Conservation (phyloP, 2,113 vertebrate species). For the Ailurus styani region DNA sequence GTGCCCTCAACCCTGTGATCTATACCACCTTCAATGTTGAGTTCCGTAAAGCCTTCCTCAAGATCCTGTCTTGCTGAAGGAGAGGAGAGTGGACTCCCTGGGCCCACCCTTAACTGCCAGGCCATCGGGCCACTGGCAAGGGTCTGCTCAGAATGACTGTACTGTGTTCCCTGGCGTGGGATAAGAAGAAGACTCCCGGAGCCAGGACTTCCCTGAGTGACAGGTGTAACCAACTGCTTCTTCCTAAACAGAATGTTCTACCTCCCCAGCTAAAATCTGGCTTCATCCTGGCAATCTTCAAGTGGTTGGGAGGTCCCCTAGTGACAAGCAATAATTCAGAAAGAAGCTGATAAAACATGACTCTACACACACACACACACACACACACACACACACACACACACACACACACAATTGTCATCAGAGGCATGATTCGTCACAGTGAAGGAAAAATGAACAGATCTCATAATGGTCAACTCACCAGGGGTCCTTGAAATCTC, state of each 20-base stretch:
- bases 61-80: slow-evolving; percentile 91
- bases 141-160: neutral
- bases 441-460: slow-evolving; percentile 32
- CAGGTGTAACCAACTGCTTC: neutral
- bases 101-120: neutral
- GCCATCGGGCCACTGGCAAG: neutral
- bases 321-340: slow-evolving; percentile 60
- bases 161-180: neutral
- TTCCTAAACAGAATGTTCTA: slow-evolving; percentile 21
- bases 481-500: slow-evolving; percentile 46
- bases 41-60: slow-evolving; percentile 95
- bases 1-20: slow-evolving; percentile 94
- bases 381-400: neutral
- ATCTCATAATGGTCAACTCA: slow-evolving; percentile 26
- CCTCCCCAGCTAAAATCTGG: slow-evolving; percentile 45
- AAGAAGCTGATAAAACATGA: neutral
- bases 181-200: slow-evolving; percentile 4
- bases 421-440: slow-evolving; percentile 8
- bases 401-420: neutral
- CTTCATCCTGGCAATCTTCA: slow-evolving; percentile 2
- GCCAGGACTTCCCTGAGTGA: neutral
- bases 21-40: slow-evolving; percentile 96
- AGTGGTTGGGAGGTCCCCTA: neutral
- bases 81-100: neutral
- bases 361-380: neutral